phyloP scores from a whole-genome alignment of 1,140 invertebrate genomes.

The Papilio dardanus region DNA sequence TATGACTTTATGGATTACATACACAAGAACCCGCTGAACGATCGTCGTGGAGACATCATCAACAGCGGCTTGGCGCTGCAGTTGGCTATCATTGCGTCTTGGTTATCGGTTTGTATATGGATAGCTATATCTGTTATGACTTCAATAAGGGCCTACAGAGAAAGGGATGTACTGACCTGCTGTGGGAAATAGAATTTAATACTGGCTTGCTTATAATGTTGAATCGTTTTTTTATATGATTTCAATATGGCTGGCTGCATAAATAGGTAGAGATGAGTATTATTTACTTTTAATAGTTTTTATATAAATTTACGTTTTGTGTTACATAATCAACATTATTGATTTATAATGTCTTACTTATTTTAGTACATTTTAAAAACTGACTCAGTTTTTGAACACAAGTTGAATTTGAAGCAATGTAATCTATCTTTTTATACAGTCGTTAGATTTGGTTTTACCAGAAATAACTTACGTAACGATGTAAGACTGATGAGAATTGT shows the following conservation, averaged over 20 bases:
- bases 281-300: too few species aligned
- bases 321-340: too few species aligned
- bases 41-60: conserved; percentile 83
- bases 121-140: conserved; percentile 80
- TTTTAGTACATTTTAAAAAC: too few species aligned
- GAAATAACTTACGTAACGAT: not conserved
- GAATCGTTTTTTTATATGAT: not conserved
- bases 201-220: conserved; percentile 21
- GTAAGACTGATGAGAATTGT: not conserved
- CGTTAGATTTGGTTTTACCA: conserved; percentile 28
- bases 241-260: not conserved
- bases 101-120: conserved; percentile 84
- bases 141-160: conserved; percentile 80
- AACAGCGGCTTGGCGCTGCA: conserved; percentile 85
- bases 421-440: conserved; percentile 21
- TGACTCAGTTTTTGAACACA: too few species aligned
- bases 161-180: conserved; percentile 73
- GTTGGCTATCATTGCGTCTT: conserved; percentile 83
- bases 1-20: conserved; percentile 90
- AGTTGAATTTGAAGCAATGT: too few species aligned
- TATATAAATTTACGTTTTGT: too few species aligned
- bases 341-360: too few species aligned
- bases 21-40: conserved; percentile 83
- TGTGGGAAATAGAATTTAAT: conserved; percentile 68
- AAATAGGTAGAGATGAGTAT: too few species aligned